Base-by-base conservation (phyloP, 2,113 vertebrate genomes). In the Eclectus roratus region DNA sequence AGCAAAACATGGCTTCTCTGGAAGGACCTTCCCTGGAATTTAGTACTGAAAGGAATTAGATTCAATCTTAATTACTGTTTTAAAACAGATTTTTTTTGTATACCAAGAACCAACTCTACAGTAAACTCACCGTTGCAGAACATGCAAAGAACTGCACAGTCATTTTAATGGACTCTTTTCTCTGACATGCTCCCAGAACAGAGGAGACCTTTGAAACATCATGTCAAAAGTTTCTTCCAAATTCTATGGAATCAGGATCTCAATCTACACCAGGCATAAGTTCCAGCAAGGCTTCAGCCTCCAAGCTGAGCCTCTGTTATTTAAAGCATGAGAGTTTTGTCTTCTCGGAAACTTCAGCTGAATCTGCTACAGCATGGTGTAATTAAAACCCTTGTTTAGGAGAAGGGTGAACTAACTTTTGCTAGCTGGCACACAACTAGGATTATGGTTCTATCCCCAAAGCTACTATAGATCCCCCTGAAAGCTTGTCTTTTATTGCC, bases 401-500 rank as follows among this genome's bases (percentile, higher is more conserved):
- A 81, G 56, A 61, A 6, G 27, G 5, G 10, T 49, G 52, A 64
- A 53, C 50, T 76, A 52, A 17, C 33, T 88, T 94, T 77, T 89
- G 61, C 69, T 74, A 85, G 35, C 88, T 89, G 64, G 71, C 64
- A 49, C 37, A 39, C 49, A 77, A 33, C 39, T 73, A 72, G 33
- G 31, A 73, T 15, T n/a, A 20, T 29, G 12, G 16, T 88, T 95
- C 76, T 80, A 13, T 80, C 93, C 68, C 63, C 90, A 88, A 83
- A 94, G 37, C 72, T 78, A 46, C 76, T 24, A 19, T 17, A 80
- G 53, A 82, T 21, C 35, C 25, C 29, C 31, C 70, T 70, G 46
- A 70, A 91, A 88, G 73, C 37, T 92, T 82, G 23, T 46, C 43
- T 82, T 66, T 16, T 37, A 58, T 33, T 91, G 80, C 76, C 69